phyloP scores from a whole-genome alignment of 1,140 invertebrate species.

The Leptestheria dahalacensis region DNA sequence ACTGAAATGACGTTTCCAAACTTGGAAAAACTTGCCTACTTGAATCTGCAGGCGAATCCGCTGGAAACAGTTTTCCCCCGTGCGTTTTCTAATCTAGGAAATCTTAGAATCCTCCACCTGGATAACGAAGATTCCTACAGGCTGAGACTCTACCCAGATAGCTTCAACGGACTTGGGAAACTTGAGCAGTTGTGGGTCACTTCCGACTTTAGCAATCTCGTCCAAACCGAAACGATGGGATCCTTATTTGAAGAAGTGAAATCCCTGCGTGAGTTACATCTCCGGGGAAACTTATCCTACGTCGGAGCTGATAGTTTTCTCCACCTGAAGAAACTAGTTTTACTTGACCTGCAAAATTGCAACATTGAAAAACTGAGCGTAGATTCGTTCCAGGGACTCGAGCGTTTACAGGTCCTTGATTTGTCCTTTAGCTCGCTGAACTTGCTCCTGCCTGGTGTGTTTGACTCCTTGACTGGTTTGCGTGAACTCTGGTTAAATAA shows the following conservation, averaged over 20 bases:
- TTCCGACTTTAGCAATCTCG: not conserved
- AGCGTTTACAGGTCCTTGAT: constrained; percentile 36
- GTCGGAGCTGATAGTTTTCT: constrained; percentile 51
- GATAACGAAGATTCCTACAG: not conserved
- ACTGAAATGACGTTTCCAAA: constrained; percentile 52
- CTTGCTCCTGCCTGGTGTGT: constrained; percentile 40
- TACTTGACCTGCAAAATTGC: not conserved
- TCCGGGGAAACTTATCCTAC: constrained; percentile 37
- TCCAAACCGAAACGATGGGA: not conserved
- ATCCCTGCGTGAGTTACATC: constrained; percentile 27
- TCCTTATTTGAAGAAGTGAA: not conserved
- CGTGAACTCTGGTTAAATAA: constrained; percentile 42
- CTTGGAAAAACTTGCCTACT: constrained; percentile 40
- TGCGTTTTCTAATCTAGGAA: constrained; percentile 54
- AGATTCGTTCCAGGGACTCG: not conserved
- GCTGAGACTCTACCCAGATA: not conserved
- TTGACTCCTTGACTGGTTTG: constrained; percentile 41
- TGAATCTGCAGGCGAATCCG: constrained; percentile 49
- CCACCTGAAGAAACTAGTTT: constrained; percentile 23
- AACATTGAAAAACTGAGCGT: not conserved
- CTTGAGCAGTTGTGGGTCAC: not conserved
- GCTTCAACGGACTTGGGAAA: not conserved
- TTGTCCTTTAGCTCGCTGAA: constrained; percentile 43
- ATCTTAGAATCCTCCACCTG: constrained; percentile 14
- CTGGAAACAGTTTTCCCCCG: constrained; percentile 45